Base-by-base conservation (phyloP, 2,797 vertebrate genomes). In the Myotis findleyi region DNA sequence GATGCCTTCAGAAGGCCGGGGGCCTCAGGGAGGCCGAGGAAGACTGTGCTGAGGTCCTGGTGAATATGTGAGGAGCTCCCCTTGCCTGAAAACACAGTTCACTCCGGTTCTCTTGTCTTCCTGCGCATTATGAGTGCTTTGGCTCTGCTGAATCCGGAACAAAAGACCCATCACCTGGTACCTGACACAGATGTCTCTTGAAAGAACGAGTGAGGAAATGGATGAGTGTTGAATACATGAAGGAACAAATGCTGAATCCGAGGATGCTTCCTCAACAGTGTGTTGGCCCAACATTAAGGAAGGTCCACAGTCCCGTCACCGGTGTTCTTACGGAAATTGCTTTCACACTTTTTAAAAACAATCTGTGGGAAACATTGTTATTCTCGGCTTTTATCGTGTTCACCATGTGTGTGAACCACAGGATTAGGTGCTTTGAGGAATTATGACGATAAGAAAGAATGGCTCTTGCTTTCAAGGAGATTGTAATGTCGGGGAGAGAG, bases 381-480 rank as follows among this genome's bases (percentile, higher is more conserved):
- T 62, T 88, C 49, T 82, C 33, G 0, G 0, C 51, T 94, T 95
- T 83, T 62, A 62, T 38, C 47, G 33, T 33, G 17, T 75, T 57
- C 36, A 14, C 53, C 21, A 1, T 18, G 9, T 33, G 16, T 79
- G 33, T 47, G 87, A 75, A n/a, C 27, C 38, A 27, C 33, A 81
- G 41, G 49, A 20, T 51, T 20, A 25, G n/a, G 38, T 27, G 53
- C 71, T 66, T 27, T 66, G 72, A 93, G 73, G 57, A 76, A 71
- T 55, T 84, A 47, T 2, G 14, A 93, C 20, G 38, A 51, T 44
- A 85, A 81, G 51, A 30, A 21, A 55, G n/a, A 36, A 14, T 53
- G 79, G 41, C 38, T 53, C 77, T 49, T 84, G 27, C 72, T 94
- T 41, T 83, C 44, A 47, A 33, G 66, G 75, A 68, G n/a, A 53